phyloP scores from a whole-genome alignment of 92 coral and sea anemone species.

The Paragorgia papillata region DNA sequence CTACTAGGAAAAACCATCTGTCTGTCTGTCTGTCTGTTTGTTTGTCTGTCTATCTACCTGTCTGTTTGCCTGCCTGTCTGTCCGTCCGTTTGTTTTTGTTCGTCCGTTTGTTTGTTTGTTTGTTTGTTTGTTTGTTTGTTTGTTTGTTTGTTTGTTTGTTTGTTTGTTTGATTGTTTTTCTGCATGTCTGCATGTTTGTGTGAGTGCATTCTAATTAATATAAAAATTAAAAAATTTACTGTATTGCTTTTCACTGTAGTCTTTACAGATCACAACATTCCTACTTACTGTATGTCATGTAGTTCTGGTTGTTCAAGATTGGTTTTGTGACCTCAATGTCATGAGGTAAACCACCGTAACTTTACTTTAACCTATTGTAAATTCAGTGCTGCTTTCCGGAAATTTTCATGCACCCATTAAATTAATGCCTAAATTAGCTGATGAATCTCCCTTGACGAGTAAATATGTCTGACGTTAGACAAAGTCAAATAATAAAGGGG shows the following conservation, averaged over 20 bases:
- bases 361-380: not conserved
- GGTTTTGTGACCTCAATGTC: constrained; percentile 92
- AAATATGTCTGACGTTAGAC: too few species aligned
- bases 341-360: constrained; percentile 61
- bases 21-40: not conserved
- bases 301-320: constrained; percentile 88
- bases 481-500: too few species aligned
- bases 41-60: not conserved
- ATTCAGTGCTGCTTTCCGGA: too few species aligned
- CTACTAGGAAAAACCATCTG: too few species aligned
- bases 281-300: constrained; percentile 94
- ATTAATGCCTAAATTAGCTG: too few species aligned
- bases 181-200: too few species aligned
- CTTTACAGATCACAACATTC: constrained; percentile 91
- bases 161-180: not conserved
- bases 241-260: constrained; percentile 48
- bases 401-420: too few species aligned
- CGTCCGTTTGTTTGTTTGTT: not conserved
- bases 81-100: not conserved
- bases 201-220: too few species aligned
- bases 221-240: too few species aligned
- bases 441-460: too few species aligned
- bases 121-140: not conserved
- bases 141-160: not conserved
- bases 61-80: not conserved